Evolutionary conservation across 2,797 vertebrate species (phyloP), one percentile per base, ranked within the genome.

Genomic region (Monodelphis domestica): DNA sequence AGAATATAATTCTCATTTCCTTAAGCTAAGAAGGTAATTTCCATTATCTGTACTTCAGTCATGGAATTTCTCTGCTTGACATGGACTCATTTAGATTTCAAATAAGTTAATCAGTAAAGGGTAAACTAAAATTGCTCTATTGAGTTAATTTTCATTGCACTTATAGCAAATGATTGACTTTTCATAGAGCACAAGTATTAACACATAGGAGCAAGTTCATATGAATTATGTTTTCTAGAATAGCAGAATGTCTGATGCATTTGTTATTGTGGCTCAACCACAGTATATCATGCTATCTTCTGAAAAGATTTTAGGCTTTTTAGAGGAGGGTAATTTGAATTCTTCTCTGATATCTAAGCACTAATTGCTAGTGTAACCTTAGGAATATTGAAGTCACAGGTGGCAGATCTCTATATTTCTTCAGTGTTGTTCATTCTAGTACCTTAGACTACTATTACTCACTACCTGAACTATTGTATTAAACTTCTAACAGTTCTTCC

Each of bases 121-220:
- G 63, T 87, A 2, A 30, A 1, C 0, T 30, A 50, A 30, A 95
- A 92, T 91, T 63, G 94, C 53, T 30, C 26, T 38, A 70, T 0
- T 30, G 94, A 89, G 63, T 94, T 88, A 93, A 54, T 87, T 53
- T 93, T 90, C 93, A 54, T 55, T 93, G 89, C 7, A 53, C 29
- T 26, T 53, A 52, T 92, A 93, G 63, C 89, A 11, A 21, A 54
- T 12, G 94, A 95, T 97, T 50, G 7, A 91, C 95, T 96, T 97
- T 97, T 97, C 91, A 97, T 97, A 97, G 93, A 90, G 96, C 94
- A 97, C 91, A n/a, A 97, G 95, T 91, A 93, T 2, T 84, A 50
- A 84, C 38, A 84, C 38, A 84, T 50, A 84, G 38, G 21, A 50
- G 30, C 9, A 50, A 84, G 70, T 50, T 45, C 38, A 84, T 84